Evolutionary conservation across 2,888 invertebrate genomes (phyloP).

Genomic region (Aleiodes testaceus): DNA sequence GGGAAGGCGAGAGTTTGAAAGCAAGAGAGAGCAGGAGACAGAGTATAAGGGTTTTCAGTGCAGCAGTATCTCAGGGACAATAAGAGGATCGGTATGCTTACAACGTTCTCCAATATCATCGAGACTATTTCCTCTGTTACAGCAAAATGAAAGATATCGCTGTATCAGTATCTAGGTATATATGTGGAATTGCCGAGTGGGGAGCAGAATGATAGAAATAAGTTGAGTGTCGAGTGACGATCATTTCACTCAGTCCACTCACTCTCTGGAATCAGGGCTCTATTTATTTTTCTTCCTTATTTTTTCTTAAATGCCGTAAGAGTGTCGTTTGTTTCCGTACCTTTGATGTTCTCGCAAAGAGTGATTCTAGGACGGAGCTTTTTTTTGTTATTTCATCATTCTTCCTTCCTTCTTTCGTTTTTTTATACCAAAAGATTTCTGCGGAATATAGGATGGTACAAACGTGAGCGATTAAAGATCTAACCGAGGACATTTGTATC

Average conservation of each 20-base stretch:
- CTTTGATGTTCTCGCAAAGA: slow-evolving; percentile 38
- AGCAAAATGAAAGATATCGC: slow-evolving; percentile 36
- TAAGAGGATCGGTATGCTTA: slow-evolving; percentile 44
- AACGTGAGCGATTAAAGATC: slow-evolving; percentile 39
- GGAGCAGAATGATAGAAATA: slow-evolving; percentile 17
- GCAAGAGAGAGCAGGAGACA: background rate
- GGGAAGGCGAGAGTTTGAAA: slow-evolving; percentile 4
- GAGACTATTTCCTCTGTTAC: slow-evolving; percentile 42
- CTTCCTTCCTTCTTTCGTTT: background rate
- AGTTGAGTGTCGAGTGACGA: slow-evolving; percentile 31
- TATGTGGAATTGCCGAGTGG: slow-evolving; percentile 32
- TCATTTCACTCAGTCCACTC: slow-evolving; percentile 14
- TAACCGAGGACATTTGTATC: slow-evolving; percentile 29
- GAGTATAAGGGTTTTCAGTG: slow-evolving; percentile 21
- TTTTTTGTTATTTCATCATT: slow-evolving; percentile 22
- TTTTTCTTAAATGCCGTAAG: background rate
- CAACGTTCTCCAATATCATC: slow-evolving; percentile 45
- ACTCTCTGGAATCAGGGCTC: slow-evolving; percentile 6
- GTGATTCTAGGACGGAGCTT: background rate
- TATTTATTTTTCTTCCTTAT: background rate
- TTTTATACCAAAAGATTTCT: background rate
- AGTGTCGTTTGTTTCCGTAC: slow-evolving; percentile 18
- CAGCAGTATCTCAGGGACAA: slow-evolving; percentile 38
- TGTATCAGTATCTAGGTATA: slow-evolving; percentile 11
- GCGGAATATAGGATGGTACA: slow-evolving; percentile 20